Base-by-base conservation (phyloP, 2,797 vertebrate genomes). In the Coreius guichenoti region DNA sequence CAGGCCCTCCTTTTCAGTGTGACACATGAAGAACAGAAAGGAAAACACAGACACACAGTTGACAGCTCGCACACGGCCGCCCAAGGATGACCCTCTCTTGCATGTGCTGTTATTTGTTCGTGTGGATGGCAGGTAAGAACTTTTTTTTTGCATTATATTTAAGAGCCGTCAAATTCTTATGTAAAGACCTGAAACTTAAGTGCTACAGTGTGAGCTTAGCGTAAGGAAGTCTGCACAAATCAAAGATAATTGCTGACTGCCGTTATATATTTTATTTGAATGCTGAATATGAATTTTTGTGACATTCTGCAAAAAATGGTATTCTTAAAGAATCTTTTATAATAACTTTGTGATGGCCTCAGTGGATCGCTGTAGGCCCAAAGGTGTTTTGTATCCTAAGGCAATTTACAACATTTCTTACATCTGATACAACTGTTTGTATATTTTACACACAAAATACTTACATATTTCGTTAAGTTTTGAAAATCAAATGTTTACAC, bases 111-210 rank as follows among this genome's bases (percentile, higher is more conserved):
- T 63, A 74, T 39, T 8, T 88, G 56, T 82, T 86, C 0, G 26
- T 90, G n/a, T 92, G 91, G 90, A 90, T 87, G 4, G 83, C 75
- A 89, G 94, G 95, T 95, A 92, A 88, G 92, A 80, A 8, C 19
- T n/a, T 29, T 5, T 0, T 0, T 0, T 68, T 85, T 81, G 2
- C 76, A 8, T 54, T 4, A 16, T 67, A n/a, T 39, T n/a, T 78
- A 63, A 65, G 47, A 69, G 31, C 21, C 54, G 9, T 36, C 31
- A 83, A n/a, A 8, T 23, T 82, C 31, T 11, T 39, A 39, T 39
- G 36, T 8, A 39, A 43, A 39, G 47, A 83, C 4, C 11, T 17
- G 56, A 43, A 77, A 77, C 21, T 0, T 9, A 77, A 23, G 21
- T 33, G 70, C 31, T 11, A 26, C 36, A 29, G 45, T 19, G 45